Conservation (phyloP, 1,140 invertebrate species). For the Parapsyche elsis region DNA sequence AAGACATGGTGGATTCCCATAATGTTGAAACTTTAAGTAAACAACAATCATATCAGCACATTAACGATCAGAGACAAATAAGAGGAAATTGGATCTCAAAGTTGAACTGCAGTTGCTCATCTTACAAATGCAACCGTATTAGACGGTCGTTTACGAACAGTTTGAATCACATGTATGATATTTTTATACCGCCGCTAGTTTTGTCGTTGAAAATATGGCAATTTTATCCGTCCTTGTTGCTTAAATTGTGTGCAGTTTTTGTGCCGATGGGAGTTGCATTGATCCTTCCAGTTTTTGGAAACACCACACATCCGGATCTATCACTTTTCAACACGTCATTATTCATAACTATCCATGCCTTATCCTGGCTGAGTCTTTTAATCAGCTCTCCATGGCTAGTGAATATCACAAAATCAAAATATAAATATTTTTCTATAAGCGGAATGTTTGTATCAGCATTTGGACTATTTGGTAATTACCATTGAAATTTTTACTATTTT, state of each 20-base stretch:
- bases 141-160: constrained; percentile 60
- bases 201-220: constrained; percentile 63
- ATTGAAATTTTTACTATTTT: neutral
- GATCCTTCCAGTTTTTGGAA: constrained; percentile 61
- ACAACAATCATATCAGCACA: neutral
- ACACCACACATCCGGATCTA: constrained; percentile 59
- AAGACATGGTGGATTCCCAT: neutral
- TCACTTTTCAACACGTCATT: constrained; percentile 62
- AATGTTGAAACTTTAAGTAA: neutral
- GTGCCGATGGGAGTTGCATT: constrained; percentile 60
- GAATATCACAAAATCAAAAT: constrained; percentile 64
- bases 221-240: constrained; percentile 64
- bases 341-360: constrained; percentile 62
- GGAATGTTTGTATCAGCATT: constrained; percentile 61
- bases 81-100: constrained; percentile 7
- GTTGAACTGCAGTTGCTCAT: constrained; percentile 42
- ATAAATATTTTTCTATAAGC: constrained; percentile 61
- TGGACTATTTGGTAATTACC: constrained; percentile 62
- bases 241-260: constrained; percentile 60
- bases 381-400: constrained; percentile 63
- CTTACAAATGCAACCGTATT: constrained; percentile 63
- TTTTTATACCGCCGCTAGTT: constrained; percentile 63
- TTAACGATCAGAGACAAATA: constrained; percentile 4
- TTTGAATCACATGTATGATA: constrained; percentile 63
- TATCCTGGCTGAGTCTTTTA: constrained; percentile 64